A percentile compares a stretch with the other conserved stretches of the same genome.
Evolutionary conservation across 2,113 vertebrate species (phyloP).

Genomic region (Dipodomys ordii): DNA sequence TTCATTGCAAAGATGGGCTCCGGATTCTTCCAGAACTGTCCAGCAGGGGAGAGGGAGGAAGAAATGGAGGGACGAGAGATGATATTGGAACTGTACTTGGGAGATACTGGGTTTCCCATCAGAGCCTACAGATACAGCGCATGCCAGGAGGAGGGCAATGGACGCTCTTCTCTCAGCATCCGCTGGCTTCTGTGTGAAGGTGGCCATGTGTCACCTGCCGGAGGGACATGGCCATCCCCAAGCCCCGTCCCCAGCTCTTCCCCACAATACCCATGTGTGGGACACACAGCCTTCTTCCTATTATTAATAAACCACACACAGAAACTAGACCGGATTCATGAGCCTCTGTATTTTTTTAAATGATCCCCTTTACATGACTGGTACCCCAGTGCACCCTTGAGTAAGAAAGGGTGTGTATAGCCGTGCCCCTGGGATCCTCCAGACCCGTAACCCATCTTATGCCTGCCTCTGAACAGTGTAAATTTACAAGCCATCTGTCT

Average conservation of each 20-base stretch:
- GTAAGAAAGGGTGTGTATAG: background rate
- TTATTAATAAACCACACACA: background rate
- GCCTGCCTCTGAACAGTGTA: background rate
- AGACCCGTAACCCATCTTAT: background rate
- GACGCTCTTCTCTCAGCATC: background rate
- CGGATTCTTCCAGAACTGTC: background rate
- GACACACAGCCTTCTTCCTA: background rate
- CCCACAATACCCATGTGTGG: too few species aligned
- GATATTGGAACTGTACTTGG: too few species aligned
- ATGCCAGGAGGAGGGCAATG: background rate
- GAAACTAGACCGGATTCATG: background rate
- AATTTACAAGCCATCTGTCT: constrained; percentile 46
- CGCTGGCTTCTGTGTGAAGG: background rate
- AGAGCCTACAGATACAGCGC: background rate
- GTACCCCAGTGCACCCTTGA: background rate
- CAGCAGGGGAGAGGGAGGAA: background rate
- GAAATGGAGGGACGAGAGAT: background rate
- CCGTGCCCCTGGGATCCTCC: background rate
- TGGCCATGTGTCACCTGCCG: background rate
- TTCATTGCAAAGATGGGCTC: background rate
- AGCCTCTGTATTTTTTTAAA: background rate
- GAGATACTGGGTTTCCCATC: background rate
- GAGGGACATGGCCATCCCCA: background rate
- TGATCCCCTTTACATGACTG: background rate
- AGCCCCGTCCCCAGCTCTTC: background rate